phyloP scores from a whole-genome alignment of 2,888 invertebrate species.

The Chymomyza amoena region DNA sequence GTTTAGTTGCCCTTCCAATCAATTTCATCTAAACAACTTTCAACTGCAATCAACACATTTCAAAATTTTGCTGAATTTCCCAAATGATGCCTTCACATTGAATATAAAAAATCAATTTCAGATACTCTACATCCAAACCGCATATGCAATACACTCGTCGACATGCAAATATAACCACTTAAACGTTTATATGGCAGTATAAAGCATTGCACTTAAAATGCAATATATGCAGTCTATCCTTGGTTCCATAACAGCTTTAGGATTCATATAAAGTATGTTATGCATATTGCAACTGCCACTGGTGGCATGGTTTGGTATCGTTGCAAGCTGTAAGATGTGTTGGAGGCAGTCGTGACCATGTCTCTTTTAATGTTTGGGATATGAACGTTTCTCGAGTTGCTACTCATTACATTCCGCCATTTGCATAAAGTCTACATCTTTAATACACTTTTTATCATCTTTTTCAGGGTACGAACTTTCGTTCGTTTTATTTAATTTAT shows the following conservation, averaged over 20 bases:
- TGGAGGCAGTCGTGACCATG: slow-evolving; percentile 21
- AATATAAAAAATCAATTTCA: slow-evolving; percentile 65
- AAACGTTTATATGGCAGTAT: neutral
- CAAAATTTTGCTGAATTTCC: neutral
- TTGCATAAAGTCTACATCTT: neutral
- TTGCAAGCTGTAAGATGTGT: slow-evolving; percentile 2
- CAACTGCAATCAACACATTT: neutral
- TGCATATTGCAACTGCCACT: slow-evolving; percentile 2
- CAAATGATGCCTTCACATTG: slow-evolving; percentile 35
- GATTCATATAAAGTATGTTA: slow-evolving; percentile 8
- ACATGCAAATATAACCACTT: neutral
- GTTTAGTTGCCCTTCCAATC: neutral
- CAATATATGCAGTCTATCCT: slow-evolving; percentile 11
- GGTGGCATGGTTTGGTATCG: neutral
- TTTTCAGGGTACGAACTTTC: neutral
- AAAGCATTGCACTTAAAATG: neutral
- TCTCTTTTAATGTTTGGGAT: slow-evolving; percentile 54
- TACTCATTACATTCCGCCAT: neutral
- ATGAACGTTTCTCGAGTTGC: slow-evolving; percentile 12
- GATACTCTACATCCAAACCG: slow-evolving; percentile 29
- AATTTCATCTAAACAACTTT: neutral
- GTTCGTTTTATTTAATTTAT: too few species aligned
- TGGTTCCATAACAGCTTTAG: slow-evolving; percentile 35
- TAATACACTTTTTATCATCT: neutral
- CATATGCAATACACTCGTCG: slow-evolving; percentile 9